A percentile compares a stretch with the other conserved stretches of the same genome.
phyloP scores from a whole-genome alignment of 53 echinoderm and acorn worm genomes.

The Echinometra lucunter region DNA sequence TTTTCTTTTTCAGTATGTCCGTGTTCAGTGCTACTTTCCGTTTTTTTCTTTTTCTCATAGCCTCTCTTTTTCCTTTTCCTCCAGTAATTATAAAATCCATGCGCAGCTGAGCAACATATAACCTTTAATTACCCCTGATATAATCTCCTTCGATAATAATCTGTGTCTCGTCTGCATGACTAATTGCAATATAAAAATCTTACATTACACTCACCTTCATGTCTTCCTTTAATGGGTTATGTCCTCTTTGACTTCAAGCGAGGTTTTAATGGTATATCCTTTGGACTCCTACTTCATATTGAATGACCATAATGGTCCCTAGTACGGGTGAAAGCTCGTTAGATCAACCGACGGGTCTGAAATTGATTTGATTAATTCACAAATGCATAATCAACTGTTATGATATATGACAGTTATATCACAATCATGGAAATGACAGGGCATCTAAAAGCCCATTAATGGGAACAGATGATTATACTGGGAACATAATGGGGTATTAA shows the following conservation, averaged over 20 bases:
- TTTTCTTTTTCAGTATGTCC: no score
- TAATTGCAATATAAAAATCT: neutral
- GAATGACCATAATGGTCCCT: neutral
- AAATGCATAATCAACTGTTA: conserved; percentile 44
- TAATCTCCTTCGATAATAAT: neutral
- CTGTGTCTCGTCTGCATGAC: neutral
- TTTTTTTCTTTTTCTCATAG: no score
- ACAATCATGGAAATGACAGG: neutral
- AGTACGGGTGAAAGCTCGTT: neutral
- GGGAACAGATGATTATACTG: neutral
- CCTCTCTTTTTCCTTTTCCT: neutral
- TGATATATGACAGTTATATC: neutral
- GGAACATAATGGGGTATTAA: neutral
- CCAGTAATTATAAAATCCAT: neutral
- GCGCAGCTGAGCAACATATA: neutral
- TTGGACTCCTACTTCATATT: neutral
- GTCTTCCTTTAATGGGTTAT: conserved; percentile 24
- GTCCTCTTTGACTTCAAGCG: neutral
- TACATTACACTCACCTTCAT: neutral
- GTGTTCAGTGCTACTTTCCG: no score
- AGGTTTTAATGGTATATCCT: neutral
- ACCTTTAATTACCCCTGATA: neutral
- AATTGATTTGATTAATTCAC: conserved; percentile 41
- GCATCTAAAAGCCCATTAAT: neutral
- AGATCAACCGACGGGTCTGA: neutral